phyloP scores from a whole-genome alignment of 2,797 vertebrate species.

The Orestias chungarensis region DNA sequence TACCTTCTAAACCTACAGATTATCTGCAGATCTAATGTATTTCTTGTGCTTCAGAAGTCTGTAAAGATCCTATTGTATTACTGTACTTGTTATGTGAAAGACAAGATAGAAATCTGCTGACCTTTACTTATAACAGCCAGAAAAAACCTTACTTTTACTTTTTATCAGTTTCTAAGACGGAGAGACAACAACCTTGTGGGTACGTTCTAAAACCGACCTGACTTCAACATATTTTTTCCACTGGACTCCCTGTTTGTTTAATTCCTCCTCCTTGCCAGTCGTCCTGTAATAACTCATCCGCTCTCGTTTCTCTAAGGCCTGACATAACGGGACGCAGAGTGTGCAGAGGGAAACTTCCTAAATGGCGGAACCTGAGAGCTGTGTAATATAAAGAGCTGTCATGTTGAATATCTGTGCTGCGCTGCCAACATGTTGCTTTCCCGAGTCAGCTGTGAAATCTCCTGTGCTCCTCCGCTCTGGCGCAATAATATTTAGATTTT shows the following conservation, averaged over 20 bases:
- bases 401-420: conserved; percentile 41
- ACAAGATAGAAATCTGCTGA: not conserved
- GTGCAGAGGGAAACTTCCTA: conserved; percentile 46
- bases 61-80: not conserved
- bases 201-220: conserved; percentile 63
- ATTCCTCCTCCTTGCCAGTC: conserved; percentile 65
- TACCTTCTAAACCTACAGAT: not conserved
- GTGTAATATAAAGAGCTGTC: conserved; percentile 55
- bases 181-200: conserved; percentile 49
- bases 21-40: not conserved
- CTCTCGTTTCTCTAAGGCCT: conserved; percentile 48
- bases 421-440: conserved; percentile 27
- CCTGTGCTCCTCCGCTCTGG: conserved; percentile 9
- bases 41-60: not conserved
- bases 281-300: conserved; percentile 75
- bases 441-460: conserved; percentile 37
- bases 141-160: no score
- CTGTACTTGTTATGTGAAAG: not conserved
- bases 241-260: conserved; percentile 75
- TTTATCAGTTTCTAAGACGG: not conserved
- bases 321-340: conserved; percentile 56
- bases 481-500: conserved; percentile 55
- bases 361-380: conserved; percentile 36
- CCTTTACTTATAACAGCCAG: not conserved
- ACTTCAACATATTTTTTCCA: conserved; percentile 65